Percentiles rank a stretch among this genome's conserved stretches.
Evolutionary conservation across 2,888 invertebrate species (phyloP).

Genomic region (Hirtodrosophila trivittata): DNA sequence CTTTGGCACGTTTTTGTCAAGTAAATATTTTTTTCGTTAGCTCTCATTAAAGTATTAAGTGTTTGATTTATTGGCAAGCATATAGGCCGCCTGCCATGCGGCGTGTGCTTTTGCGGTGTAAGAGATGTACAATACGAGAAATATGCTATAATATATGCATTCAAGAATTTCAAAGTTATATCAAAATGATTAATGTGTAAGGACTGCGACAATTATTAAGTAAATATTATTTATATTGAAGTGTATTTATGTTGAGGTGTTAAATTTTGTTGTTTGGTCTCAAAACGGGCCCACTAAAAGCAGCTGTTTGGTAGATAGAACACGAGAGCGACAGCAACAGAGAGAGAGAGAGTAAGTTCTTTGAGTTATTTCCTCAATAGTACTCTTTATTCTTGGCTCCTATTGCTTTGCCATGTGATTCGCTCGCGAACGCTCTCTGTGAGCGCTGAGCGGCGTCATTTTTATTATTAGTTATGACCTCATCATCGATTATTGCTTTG

Average conservation of each 20-base stretch:
- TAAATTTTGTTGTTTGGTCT: slow-evolving; percentile 32
- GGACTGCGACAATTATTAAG: slow-evolving; percentile 53
- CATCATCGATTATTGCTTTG: slow-evolving; percentile 84
- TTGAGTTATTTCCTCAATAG: slow-evolving; percentile 16
- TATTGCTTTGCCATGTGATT: slow-evolving; percentile 40
- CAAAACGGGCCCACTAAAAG: slow-evolving; percentile 45
- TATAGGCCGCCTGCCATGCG: slow-evolving; percentile 14
- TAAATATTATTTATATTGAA: slow-evolving; percentile 46
- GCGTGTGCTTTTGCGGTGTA: too few relatives aligned
- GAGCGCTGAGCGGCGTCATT: slow-evolving; percentile 73
- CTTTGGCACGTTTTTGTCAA: slow-evolving; percentile 18
- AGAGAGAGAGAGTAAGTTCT: slow-evolving; percentile 29
- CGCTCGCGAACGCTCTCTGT: slow-evolving; percentile 25
- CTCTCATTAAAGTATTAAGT: slow-evolving; percentile 36
- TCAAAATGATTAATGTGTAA: slow-evolving; percentile 45
- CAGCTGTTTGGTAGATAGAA: slow-evolving; percentile 35
- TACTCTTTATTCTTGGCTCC: slow-evolving; percentile 34
- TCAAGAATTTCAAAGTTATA: too few relatives aligned
- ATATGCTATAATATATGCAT: too few relatives aligned
- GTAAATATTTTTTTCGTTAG: slow-evolving; percentile 8
- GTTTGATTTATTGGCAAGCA: slow-evolving; percentile 41
- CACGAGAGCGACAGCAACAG: slow-evolving; percentile 1
- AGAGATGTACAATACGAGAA: too few relatives aligned
- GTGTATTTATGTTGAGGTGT: slow-evolving; percentile 21
- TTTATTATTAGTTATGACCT: slow-evolving; percentile 85